Conservation (phyloP, 2,888 invertebrate genomes). For the Gryllus longicercus region DNA sequence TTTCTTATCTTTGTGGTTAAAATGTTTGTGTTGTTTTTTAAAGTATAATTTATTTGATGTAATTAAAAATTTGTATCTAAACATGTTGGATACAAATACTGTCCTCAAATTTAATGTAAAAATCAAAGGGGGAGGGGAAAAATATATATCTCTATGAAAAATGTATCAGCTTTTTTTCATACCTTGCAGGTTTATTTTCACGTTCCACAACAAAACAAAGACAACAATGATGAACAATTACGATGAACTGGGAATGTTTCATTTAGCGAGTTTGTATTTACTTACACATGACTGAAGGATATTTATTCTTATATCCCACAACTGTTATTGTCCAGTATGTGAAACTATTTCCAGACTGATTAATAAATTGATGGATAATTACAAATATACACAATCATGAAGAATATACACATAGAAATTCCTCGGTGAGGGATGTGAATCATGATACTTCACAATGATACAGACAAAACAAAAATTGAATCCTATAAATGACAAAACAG, state of each 20-base stretch:
- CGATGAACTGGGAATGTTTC: not conserved
- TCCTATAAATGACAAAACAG: not conserved
- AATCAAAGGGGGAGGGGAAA: not conserved
- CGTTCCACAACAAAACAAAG: not conserved
- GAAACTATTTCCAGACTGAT: not conserved
- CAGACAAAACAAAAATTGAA: not conserved
- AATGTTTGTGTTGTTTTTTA: no score
- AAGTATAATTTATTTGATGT: no score
- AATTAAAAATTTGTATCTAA: no score
- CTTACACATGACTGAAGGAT: not conserved
- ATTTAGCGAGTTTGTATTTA: not conserved
- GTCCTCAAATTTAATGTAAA: no score
- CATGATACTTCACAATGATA: not conserved
- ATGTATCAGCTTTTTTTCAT: not conserved
- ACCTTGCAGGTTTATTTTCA: not conserved
- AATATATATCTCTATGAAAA: not conserved
- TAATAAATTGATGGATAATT: not conserved
- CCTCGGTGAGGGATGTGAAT: not conserved
- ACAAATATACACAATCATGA: slow-evolving; percentile 8
- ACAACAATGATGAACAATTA: slow-evolving; percentile 3
- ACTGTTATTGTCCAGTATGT: slow-evolving; percentile 17
- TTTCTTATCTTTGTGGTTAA: no score
- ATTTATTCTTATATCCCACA: not conserved
- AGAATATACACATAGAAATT: not conserved
- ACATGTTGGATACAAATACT: no score